Evolutionary conservation across 2,113 vertebrate genomes (phyloP).

Genomic region (Notiomystis cincta): DNA sequence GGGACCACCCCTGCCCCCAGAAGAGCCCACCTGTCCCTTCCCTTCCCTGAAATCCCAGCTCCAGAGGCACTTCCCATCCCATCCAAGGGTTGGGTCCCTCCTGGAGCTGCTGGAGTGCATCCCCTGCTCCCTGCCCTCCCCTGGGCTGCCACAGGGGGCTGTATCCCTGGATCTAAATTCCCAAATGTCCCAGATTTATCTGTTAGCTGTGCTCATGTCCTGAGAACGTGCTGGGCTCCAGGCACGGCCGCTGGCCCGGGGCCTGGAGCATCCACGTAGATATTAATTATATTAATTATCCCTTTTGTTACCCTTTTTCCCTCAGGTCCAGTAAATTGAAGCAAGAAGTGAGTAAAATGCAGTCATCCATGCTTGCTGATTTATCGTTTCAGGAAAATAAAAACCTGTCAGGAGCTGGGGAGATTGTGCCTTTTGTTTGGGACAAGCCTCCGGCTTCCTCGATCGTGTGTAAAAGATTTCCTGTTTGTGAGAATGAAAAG

Average conservation of each 20-base stretch:
- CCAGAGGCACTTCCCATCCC: neutral
- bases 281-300: neutral
- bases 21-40: fast-evolving
- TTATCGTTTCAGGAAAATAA: constrained; percentile 53
- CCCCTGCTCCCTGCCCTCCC: neutral
- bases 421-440: constrained; percentile 48
- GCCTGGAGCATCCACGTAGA: neutral
- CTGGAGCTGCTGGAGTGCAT: neutral
- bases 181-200: neutral
- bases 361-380: constrained; percentile 33
- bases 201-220: neutral
- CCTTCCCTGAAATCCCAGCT: neutral
- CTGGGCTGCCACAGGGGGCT: neutral
- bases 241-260: neutral
- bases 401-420: neutral
- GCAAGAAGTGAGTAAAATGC: neutral
- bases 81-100: neutral
- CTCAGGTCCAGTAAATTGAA: constrained; percentile 5
- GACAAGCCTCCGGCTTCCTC: constrained; percentile 21
- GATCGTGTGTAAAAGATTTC: constrained; percentile 46
- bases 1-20: neutral
- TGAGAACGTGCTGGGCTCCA: neutral
- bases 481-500: constrained; percentile 23
- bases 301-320: constrained; percentile 19
- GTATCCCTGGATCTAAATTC: fast-evolving